These are phyloP conservation scores for Hormaphis cornu DNA, from an alignment of 1,140 invertebrate species.

Conservation along the genomic window DNA sequence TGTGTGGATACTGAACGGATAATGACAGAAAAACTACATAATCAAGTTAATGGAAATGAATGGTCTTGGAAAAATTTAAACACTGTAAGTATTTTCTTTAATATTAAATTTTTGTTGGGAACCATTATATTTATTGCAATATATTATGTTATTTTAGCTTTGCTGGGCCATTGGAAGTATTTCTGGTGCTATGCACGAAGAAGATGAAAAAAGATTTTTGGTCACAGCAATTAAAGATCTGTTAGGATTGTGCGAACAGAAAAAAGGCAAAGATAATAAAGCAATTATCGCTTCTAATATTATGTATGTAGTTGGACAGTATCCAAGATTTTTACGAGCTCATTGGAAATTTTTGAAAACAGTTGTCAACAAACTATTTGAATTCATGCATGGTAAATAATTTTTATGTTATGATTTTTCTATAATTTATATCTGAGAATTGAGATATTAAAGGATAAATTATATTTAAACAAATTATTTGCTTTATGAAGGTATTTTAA, in stretches of 20 bases:
- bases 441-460: no score
- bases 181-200: slow-evolving; percentile 97
- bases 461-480: no score
- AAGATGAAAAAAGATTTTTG: slow-evolving; percentile 98
- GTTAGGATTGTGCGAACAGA: slow-evolving; percentile 96
- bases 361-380: slow-evolving; percentile 99
- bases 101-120: slow-evolving; percentile 3
- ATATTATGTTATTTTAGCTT: slow-evolving; percentile 51
- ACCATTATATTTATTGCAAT: slow-evolving; percentile 13
- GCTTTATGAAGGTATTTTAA: no score
- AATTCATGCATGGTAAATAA: slow-evolving; percentile 93
- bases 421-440: no score
- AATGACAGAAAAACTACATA: slow-evolving; percentile 98
- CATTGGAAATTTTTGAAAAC: slow-evolving; percentile 99
- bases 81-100: slow-evolving; percentile 52
- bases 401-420: neutral
- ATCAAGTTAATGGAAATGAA: slow-evolving; percentile 97
- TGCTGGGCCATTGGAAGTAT: slow-evolving; percentile 99
- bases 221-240: slow-evolving; percentile 99
- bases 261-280: slow-evolving; percentile 99
- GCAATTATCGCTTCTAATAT: slow-evolving; percentile 99
- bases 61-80: slow-evolving; percentile 99
- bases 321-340: slow-evolving; percentile 94
- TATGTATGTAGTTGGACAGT: slow-evolving; percentile 99
- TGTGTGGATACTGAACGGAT: slow-evolving; percentile 95